Percentiles rank a stretch among this genome's conserved stretches.
Conservation (phyloP, 1,140 invertebrate genomes). For the Dreissena polymorpha region DNA sequence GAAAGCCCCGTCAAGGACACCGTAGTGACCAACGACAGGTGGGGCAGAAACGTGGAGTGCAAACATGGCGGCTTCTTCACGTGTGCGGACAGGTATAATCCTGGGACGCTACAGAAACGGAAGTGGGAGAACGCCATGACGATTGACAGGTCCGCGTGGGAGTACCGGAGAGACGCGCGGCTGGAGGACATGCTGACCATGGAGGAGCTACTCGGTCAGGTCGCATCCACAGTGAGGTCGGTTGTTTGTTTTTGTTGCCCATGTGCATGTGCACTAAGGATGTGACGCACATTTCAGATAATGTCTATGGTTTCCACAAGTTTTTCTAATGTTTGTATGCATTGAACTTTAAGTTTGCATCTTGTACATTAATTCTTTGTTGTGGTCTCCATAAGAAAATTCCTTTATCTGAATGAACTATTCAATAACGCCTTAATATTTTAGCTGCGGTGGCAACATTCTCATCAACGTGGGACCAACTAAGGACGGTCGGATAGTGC, state of each 20-base stretch:
- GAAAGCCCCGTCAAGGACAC: slow-evolving; percentile 91
- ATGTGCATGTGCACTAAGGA: not conserved
- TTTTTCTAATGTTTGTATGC: not conserved
- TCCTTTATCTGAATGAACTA: not conserved
- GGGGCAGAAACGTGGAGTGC: slow-evolving; percentile 88
- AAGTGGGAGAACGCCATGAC: slow-evolving; percentile 87
- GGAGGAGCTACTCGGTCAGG: slow-evolving; percentile 86
- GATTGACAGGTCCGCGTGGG: slow-evolving; percentile 91
- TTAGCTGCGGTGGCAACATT: slow-evolving; percentile 92
- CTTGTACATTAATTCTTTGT: not conserved
- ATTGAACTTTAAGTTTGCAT: not conserved
- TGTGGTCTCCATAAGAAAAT: not conserved
- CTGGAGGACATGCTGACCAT: slow-evolving; percentile 87
- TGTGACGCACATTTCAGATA: not conserved
- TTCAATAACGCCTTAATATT: slow-evolving; percentile 21
- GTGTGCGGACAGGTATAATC: slow-evolving; percentile 90
- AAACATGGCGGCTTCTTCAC: slow-evolving; percentile 93
- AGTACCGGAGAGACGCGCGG: slow-evolving; percentile 83
- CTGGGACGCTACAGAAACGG: slow-evolving; percentile 80
- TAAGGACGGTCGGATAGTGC: slow-evolving; percentile 91
- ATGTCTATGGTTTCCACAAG: not conserved
- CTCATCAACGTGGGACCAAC: slow-evolving; percentile 95
- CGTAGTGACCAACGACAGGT: slow-evolving; percentile 92
- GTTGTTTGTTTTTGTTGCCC: not conserved
- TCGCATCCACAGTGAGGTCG: slow-evolving; percentile 86